These are phyloP conservation scores for Hypsopygia costalis DNA, from an alignment of 2,888 invertebrate species.

Conservation along the genomic window DNA sequence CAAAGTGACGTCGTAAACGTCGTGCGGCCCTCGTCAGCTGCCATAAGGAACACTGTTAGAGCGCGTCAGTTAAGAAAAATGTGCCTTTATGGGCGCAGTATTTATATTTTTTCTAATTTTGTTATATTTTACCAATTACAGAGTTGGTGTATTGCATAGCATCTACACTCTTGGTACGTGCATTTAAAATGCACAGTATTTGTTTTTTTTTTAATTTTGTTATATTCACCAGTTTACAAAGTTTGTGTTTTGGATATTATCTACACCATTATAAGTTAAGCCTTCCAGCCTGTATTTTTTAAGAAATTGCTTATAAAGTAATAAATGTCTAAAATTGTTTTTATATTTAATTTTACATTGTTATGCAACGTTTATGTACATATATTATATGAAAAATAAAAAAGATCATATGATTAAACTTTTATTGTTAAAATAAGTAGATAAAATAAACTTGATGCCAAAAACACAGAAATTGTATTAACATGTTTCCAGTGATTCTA, in stretches of 20 bases:
- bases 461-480: slow-evolving; percentile 74
- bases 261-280: slow-evolving; percentile 9
- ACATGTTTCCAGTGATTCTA: slow-evolving; percentile 65
- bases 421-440: slow-evolving; percentile 79
- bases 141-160: slow-evolving; percentile 14
- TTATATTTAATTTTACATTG: slow-evolving; percentile 26
- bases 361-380: slow-evolving; percentile 8
- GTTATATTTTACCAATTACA: slow-evolving; percentile 8
- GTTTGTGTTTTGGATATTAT: slow-evolving; percentile 15
- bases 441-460: slow-evolving; percentile 78
- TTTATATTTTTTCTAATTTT: no score
- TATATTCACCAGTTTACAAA: slow-evolving; percentile 14
- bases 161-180: slow-evolving; percentile 2
- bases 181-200: slow-evolving; percentile 50
- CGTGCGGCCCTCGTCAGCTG: slow-evolving; percentile 21
- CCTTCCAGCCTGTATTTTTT: slow-evolving; percentile 10
- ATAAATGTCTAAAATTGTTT: slow-evolving; percentile 17
- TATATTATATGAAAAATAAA: slow-evolving; percentile 24
- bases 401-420: slow-evolving; percentile 51
- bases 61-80: no score
- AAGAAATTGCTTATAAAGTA: slow-evolving; percentile 3
- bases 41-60: slow-evolving; percentile 10
- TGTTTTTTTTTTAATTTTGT: slow-evolving; percentile 31
- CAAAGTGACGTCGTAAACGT: slow-evolving; percentile 88
- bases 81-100: no score